A percentile compares a stretch with the other conserved stretches of the same genome.
Conservation (phyloP, 2,888 invertebrate species). For the Nephrocerus scutellatus region DNA sequence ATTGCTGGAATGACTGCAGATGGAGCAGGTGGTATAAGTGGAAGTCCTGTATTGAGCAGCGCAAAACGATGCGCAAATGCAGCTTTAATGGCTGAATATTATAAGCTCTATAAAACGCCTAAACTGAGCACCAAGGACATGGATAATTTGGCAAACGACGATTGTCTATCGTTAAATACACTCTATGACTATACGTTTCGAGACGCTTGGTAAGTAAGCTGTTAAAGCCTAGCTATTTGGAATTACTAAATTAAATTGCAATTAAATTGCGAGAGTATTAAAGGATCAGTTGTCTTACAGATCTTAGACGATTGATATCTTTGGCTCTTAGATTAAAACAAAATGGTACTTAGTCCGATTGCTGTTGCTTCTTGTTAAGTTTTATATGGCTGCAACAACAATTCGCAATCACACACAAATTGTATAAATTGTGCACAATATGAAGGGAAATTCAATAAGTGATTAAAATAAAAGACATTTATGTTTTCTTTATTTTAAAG, state of each 20-base stretch:
- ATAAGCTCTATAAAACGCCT: constrained; percentile 62
- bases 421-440: background rate
- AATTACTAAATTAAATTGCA: background rate
- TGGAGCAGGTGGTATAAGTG: constrained; percentile 8
- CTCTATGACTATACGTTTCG: constrained; percentile 84
- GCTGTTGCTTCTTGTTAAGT: too few relatives aligned
- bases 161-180: constrained; percentile 70
- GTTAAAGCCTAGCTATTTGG: too few relatives aligned
- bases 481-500: too few relatives aligned
- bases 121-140: constrained; percentile 69
- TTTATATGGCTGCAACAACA: too few relatives aligned
- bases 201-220: constrained; percentile 66
- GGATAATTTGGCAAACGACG: constrained; percentile 71
- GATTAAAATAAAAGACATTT: background rate
- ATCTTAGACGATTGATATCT: constrained; percentile 24
- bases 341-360: too few relatives aligned
- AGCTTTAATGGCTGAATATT: constrained; percentile 37
- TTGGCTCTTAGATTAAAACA: constrained; percentile 27
- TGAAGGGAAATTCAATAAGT: background rate
- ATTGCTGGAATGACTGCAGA: constrained; percentile 5
- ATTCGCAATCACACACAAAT: too few relatives aligned
- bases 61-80: constrained; percentile 15
- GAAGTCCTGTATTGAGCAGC: too few relatives aligned
- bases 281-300: constrained; percentile 25
- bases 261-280: constrained; percentile 24